Evolutionary conservation across 2,888 invertebrate species (phyloP).

Genomic region (Cataglyphis livida): DNA sequence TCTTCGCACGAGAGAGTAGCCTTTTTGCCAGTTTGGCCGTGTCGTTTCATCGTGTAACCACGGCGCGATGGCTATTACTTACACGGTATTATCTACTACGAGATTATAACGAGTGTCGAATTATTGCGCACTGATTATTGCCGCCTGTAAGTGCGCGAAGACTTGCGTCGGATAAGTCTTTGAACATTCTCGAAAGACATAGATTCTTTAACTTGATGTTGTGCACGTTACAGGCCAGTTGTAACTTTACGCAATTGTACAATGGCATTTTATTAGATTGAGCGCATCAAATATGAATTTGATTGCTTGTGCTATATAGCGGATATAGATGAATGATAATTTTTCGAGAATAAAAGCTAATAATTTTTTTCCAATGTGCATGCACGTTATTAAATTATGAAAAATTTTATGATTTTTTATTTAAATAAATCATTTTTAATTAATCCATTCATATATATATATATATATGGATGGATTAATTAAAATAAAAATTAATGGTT

Average conservation of each 20-base stretch:
- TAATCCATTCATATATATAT: not conserved
- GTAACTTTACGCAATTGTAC: slow-evolving; percentile 16
- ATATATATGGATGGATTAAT: too few species aligned
- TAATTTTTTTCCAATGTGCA: not conserved
- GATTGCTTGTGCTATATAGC: slow-evolving; percentile 10
- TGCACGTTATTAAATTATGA: not conserved
- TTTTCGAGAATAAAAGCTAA: not conserved
- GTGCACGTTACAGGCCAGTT: not conserved
- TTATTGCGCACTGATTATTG: slow-evolving; percentile 46
- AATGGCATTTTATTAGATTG: not conserved
- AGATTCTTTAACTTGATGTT: slow-evolving; percentile 10
- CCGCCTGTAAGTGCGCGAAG: slow-evolving; percentile 12
- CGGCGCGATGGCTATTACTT: slow-evolving; percentile 28
- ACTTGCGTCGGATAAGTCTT: not conserved
- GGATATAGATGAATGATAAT: not conserved
- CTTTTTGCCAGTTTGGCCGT: slow-evolving; percentile 52
- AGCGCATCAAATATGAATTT: slow-evolving; percentile 30
- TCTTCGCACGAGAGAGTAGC: slow-evolving; percentile 14
- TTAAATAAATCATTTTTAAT: slow-evolving; percentile 20
- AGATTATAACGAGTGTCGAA: slow-evolving; percentile 38
- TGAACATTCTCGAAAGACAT: slow-evolving; percentile 10
- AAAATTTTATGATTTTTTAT: not conserved
- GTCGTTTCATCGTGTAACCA: slow-evolving; percentile 14
- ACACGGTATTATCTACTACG: slow-evolving; percentile 22
- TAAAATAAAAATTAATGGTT: too few species aligned